A percentile compares a stretch with the other conserved stretches of the same genome.
Conservation (phyloP, 2,113 vertebrate species). For the Fregetta grallaria region DNA sequence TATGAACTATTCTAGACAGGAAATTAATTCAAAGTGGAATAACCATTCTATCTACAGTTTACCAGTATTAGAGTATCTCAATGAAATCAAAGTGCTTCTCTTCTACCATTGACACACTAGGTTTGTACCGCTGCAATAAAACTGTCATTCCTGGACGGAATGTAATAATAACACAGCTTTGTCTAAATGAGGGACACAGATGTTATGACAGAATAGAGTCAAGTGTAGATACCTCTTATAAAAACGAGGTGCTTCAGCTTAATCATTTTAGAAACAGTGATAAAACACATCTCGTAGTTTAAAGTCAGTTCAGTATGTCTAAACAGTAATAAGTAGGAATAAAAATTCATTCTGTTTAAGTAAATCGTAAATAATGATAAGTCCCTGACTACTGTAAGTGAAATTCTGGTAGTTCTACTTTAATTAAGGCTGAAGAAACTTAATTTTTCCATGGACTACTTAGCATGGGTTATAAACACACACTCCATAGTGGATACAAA, state of each 20-base stretch:
- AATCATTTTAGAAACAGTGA: not conserved
- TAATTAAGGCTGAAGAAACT: not conserved
- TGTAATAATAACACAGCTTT: not conserved
- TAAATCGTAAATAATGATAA: not conserved
- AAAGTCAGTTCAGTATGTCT: not conserved
- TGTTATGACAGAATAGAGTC: not conserved
- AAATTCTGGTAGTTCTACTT: not conserved
- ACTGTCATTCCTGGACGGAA: not conserved
- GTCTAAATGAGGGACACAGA: not conserved
- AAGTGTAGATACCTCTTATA: not conserved
- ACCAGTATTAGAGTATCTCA: not conserved
- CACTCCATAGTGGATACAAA: not conserved
- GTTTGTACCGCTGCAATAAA: not conserved
- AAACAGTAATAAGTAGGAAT: not conserved
- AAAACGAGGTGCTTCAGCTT: not conserved
- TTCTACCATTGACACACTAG: not conserved
- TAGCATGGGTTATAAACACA: not conserved
- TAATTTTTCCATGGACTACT: not conserved
- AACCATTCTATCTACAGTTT: not conserved
- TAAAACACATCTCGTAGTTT: not conserved
- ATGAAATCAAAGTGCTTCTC: not conserved
- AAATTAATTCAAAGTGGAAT: constrained; percentile 4
- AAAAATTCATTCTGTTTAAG: not conserved
- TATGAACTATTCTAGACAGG: not conserved
- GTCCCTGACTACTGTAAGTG: not conserved